Evolutionary conservation across 2,797 vertebrate species (phyloP).

Genomic region (Onychomys leucogaster): DNA sequence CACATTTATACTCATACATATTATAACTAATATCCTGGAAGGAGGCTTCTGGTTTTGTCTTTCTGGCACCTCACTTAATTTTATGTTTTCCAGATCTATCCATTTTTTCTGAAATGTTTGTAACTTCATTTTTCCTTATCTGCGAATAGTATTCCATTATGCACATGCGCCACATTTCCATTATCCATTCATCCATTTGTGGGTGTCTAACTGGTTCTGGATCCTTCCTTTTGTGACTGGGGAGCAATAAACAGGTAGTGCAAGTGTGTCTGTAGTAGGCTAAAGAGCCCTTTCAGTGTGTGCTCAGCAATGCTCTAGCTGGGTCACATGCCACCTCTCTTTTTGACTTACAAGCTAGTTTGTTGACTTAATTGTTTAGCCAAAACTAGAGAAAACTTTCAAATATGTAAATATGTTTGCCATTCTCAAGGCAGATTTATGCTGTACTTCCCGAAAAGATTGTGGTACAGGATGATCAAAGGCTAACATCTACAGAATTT

Average conservation of each 20-base stretch:
- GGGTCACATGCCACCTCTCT: no score
- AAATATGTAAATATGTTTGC: conserved; percentile 34
- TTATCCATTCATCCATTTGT: not conserved
- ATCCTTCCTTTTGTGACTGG: not conserved
- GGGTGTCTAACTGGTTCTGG: not conserved
- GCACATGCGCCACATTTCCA: not conserved
- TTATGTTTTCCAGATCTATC: not conserved
- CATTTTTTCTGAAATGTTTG: not conserved
- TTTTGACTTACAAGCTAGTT: not conserved
- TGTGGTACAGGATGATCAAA: conserved; percentile 2
- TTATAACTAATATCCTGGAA: no score
- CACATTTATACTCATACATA: not conserved
- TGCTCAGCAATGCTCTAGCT: not conserved
- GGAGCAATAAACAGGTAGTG: not conserved
- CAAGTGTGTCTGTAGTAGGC: not conserved
- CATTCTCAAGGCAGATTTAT: not conserved
- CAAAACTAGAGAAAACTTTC: not conserved
- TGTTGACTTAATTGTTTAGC: not conserved
- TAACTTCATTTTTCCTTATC: not conserved
- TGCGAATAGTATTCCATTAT: not conserved
- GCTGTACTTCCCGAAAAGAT: not conserved
- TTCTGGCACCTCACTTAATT: not conserved
- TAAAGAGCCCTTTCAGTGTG: no score
- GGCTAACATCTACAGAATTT: not conserved
- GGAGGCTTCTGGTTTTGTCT: not conserved